Base-by-base conservation (phyloP, 2,888 invertebrate genomes). In the Piscicola geometra region DNA sequence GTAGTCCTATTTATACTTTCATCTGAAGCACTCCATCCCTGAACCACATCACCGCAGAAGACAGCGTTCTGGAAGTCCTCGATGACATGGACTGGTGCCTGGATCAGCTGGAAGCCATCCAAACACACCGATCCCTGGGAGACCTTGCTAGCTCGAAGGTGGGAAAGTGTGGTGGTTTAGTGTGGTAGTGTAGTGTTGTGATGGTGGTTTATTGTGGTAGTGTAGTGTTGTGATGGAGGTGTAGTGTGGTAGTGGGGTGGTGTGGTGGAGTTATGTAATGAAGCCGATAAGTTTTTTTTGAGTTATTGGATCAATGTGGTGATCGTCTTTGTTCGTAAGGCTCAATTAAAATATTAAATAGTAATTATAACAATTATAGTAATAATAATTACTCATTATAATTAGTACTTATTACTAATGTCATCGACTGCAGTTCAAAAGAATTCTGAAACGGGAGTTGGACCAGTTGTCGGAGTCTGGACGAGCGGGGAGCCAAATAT, bases 71-170 rank as follows among this genome's bases (percentile, higher is more conserved):
- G 87, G 96, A 98, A 87, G 97, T 97, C 68, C 91, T 97, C 88
- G 97, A 99, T 86, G 99, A 99, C 88, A 88, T 99, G 87, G 99
- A 99, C 88, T 99, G 99, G 99, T 99, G 98, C 86, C 89, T 99
- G 88, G 98, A 98, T 88, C 99, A 99, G 88, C 88, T 99, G 87
- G 98, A 99, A 89, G 97, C 97, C 81, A 97, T 99, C 86, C 98
- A 99, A 89, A 97, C 98, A 79, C 97, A 99, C 88, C 91, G 97
- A 85, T 97, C 96, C 83, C 98, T 99, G 82, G 96, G 96, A 80
- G 98, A 99, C 87, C 97, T 99, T 97, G 98, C 99, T 84, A 96
- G 97, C 81, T 91, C 94, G 84, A 99, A 99, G 93, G 98, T 98
- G 88, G 33, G 25, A 5, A 9, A 3, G 67, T 32, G 12, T 30